Evolutionary conservation across 2,113 vertebrate species (phyloP).

Genomic region (Esox niger): DNA sequence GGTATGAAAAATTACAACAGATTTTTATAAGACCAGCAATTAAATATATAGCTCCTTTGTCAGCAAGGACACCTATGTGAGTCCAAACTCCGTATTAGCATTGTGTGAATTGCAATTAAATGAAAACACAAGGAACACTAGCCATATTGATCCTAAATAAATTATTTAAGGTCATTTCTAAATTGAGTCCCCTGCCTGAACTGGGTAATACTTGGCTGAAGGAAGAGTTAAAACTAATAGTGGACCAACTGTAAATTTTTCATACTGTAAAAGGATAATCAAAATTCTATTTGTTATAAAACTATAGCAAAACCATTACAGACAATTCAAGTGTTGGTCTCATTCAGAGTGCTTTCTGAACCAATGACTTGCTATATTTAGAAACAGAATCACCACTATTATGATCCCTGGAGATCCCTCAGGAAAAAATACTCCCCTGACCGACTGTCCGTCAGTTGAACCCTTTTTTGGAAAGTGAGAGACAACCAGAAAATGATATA

Average conservation of each 20-base stretch:
- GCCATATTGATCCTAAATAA: no score
- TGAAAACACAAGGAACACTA: no score
- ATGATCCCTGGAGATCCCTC: no score
- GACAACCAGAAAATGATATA: neutral
- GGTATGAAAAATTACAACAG: conserved; percentile 18
- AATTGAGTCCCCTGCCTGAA: no score
- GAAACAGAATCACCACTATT: neutral
- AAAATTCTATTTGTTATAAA: neutral
- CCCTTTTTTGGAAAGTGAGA: neutral
- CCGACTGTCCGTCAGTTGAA: neutral
- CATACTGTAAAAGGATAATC: neutral
- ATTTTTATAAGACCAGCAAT: conserved; percentile 12
- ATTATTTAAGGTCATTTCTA: no score
- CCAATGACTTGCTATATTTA: neutral
- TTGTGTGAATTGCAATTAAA: neutral
- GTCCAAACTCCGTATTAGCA: neutral
- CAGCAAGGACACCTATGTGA: neutral
- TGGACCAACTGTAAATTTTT: neutral
- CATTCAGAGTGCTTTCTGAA: neutral
- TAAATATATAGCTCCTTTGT: neutral
- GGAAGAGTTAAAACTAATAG: no score
- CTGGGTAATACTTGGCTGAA: no score
- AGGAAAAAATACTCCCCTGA: neutral
- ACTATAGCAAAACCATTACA: neutral
- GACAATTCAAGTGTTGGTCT: no score